These are phyloP conservation scores for Etheostoma spectabile DNA, from an alignment of 2,113 vertebrate genomes.

Conservation along the genomic window DNA sequence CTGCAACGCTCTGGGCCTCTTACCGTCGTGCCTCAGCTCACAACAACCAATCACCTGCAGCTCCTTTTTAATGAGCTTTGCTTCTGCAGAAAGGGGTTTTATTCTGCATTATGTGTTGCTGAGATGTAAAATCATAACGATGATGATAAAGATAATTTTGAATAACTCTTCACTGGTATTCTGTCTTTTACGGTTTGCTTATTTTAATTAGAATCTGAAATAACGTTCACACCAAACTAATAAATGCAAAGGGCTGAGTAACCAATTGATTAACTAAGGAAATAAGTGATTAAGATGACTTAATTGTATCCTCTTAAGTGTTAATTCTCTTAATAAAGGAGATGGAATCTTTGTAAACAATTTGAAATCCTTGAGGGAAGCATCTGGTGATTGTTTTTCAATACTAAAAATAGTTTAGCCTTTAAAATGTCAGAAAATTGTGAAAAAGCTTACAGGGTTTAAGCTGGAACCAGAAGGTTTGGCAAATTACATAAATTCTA, in stretches of 20 bases:
- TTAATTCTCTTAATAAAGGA: not conserved
- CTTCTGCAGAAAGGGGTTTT: constrained; percentile 66
- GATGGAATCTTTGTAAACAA: not conserved
- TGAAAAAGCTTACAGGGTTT: not conserved
- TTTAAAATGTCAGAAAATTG: not conserved
- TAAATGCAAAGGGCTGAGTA: too few species aligned
- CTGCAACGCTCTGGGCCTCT: constrained; percentile 30
- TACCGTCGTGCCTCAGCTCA: constrained; percentile 8
- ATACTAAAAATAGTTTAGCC: not conserved
- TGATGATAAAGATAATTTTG: constrained; percentile 73
- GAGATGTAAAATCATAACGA: constrained; percentile 62
- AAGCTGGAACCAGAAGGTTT: not conserved
- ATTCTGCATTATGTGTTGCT: constrained; percentile 70
- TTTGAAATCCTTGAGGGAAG: not conserved
- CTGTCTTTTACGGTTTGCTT: not conserved
- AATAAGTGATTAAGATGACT: not conserved
- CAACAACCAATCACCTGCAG: constrained; percentile 34
- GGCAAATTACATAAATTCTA: not conserved
- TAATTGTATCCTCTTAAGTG: not conserved
- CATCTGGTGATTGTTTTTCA: not conserved
- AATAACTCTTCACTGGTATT: constrained; percentile 29
- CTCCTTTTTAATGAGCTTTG: constrained; percentile 39
- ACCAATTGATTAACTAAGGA: not conserved
- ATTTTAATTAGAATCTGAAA: not conserved
- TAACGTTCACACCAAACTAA: not conserved